Base-by-base conservation (phyloP, 2,888 invertebrate species). In the Parasteatoda lunata region DNA sequence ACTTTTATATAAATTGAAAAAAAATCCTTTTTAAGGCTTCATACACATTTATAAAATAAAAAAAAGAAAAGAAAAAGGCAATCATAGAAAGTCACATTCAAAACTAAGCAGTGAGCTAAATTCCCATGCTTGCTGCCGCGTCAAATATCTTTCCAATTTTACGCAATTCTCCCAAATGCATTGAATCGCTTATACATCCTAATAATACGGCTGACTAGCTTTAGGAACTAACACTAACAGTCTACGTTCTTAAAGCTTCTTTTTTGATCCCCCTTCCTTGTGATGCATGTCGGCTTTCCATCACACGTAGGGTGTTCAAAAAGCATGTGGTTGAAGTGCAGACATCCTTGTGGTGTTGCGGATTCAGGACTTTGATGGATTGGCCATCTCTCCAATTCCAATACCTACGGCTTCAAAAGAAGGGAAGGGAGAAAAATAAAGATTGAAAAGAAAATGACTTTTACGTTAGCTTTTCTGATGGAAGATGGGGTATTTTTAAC, bases 331-430 rank as follows among this genome's bases (percentile, higher is more conserved):
- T 73, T 65, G 52, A 72, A 80, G 80, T 80, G 66, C 73, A 73
- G 52, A 45, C 80, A 15, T 59, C 78, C 48, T 52, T 72, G 80
- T 30, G 72, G 72, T 79, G 79, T 72, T 54, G 49, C 51, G 11
- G 69, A 30, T 9, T 47, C 48, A 51, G 68, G 77, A 77, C 68
- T 66, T 70, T 78, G 78, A 78, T 78, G 78, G 78, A 78, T 78
- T 70, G 70, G 59, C 78, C 70, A 52, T 77, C 70, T 30, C 3
- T 11, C 45, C 15, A 68, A 8, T 13, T 30, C 15, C n/a, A 59
- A 52, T 73, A 73, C 72, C 70, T 59, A 59, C 9, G 59, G 9
- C n/a, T 59, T 59, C 59, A n/a, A 59, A 59, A 9, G 11, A 30
- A 30, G 59, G n/a, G 8, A 13, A 59, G 4, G 59, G 30, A 30